These are phyloP conservation scores for Micropterix aruncella DNA, from an alignment of 2,888 invertebrate species.

Conservation along the genomic window DNA sequence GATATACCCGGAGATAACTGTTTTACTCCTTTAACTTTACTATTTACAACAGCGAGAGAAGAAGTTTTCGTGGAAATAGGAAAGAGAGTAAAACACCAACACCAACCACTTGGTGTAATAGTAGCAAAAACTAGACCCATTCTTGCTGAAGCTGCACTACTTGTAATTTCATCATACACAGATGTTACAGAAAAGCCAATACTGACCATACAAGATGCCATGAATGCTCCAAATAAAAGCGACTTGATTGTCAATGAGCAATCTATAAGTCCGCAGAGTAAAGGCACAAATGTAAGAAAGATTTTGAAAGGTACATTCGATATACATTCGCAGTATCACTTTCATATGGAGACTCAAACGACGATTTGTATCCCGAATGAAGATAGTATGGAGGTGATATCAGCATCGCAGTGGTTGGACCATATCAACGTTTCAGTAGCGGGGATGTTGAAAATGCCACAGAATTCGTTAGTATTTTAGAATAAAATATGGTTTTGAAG, in stretches of 20 bases:
- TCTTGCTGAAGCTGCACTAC: constrained; percentile 29
- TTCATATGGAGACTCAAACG: constrained; percentile 61
- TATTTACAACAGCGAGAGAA: constrained; percentile 24
- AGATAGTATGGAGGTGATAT: constrained; percentile 43
- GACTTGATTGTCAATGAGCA: constrained; percentile 25
- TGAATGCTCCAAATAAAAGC: constrained; percentile 27
- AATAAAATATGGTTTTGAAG: too few species aligned
- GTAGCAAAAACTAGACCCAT: constrained; percentile 39
- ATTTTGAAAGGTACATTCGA: constrained; percentile 40
- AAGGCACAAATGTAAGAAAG: constrained; percentile 28
- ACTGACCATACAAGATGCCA: constrained; percentile 31
- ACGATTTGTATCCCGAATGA: constrained; percentile 45
- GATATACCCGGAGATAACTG: constrained; percentile 59
- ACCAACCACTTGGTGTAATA: constrained; percentile 63
- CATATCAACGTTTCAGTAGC: constrained; percentile 24
- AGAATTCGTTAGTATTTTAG: constrained; percentile 20
- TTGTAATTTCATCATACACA: constrained; percentile 29
- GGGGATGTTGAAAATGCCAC: constrained; percentile 16
- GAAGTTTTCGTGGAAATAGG: constrained; percentile 37
- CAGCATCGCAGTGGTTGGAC: constrained; percentile 33
- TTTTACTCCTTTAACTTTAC: constrained; percentile 29
- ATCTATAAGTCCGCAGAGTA: constrained; percentile 20
- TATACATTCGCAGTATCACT: constrained; percentile 57
- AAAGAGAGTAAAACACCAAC: constrained; percentile 42
- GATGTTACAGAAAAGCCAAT: constrained; percentile 22